Evolutionary conservation across 2,797 vertebrate species (phyloP).

Genomic region (Poecile montanus): DNA sequence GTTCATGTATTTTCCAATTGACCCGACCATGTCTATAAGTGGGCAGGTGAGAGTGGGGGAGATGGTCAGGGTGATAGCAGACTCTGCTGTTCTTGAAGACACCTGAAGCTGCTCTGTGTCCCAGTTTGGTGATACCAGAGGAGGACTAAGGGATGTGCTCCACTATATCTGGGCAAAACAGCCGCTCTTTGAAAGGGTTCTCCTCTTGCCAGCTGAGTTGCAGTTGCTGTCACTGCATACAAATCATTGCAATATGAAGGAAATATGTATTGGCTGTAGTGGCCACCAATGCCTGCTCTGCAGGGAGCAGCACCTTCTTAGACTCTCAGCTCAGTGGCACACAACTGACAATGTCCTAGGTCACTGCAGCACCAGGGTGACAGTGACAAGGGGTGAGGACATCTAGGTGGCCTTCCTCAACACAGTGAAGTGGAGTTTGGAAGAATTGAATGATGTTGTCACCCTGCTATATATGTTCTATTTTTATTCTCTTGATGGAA

Average conservation of each 20-base stretch:
- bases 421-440: neutral
- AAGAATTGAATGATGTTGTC: neutral
- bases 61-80: neutral
- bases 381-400: neutral
- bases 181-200: neutral
- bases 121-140: neutral
- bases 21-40: neutral
- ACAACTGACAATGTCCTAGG: neutral
- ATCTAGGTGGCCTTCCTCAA: neutral
- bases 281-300: neutral
- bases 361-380: neutral
- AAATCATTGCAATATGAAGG: neutral
- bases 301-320: neutral
- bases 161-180: neutral
- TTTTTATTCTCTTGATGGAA: neutral
- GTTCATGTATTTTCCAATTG: neutral
- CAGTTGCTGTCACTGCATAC: neutral
- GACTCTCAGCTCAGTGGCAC: neutral
- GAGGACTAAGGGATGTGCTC: neutral
- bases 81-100: neutral
- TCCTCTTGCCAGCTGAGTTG: neutral
- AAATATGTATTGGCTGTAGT: neutral
- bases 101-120: neutral
- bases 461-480: neutral
- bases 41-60: neutral